Percentiles rank a stretch among this genome's conserved stretches.
Conservation (phyloP, 2,113 vertebrate genomes). For the Brachyistius frenatus region DNA sequence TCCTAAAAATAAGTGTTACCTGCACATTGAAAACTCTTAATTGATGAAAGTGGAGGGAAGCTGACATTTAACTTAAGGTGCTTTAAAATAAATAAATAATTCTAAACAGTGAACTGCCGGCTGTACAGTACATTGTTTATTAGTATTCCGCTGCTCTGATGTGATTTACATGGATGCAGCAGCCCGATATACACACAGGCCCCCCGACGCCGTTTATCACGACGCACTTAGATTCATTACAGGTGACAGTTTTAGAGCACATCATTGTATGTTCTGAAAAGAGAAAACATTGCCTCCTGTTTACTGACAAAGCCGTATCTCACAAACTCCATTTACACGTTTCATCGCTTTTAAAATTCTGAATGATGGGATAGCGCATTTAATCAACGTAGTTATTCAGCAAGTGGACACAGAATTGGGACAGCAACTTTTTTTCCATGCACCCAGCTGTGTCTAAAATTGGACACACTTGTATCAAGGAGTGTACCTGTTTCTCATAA, state of each 20-base stretch:
- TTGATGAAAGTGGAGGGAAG: conserved; percentile 8
- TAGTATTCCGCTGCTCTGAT: conserved; percentile 42
- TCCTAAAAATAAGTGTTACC: conserved; percentile 8
- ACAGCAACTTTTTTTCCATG: conserved; percentile 6
- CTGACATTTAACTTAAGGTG: conserved; percentile 20
- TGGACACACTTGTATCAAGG: conserved; percentile 26
- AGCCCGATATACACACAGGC: conserved; percentile 51
- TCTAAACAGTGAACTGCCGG: conserved; percentile 29
- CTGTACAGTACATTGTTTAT: conserved; percentile 50
- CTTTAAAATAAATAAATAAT: conserved; percentile 40
- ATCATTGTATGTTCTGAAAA: conserved; percentile 57
- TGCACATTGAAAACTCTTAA: conserved; percentile 15
- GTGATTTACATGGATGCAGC: conserved; percentile 70
- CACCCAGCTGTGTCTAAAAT: conserved; percentile 36
- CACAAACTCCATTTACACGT: conserved; percentile 48
- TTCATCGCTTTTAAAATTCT: conserved; percentile 42
- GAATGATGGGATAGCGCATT: conserved; percentile 37
- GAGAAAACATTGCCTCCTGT: conserved; percentile 56
- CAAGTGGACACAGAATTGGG: background rate
- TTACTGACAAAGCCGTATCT: conserved; percentile 51
- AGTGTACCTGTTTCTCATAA: conserved; percentile 31
- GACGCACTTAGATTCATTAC: conserved; percentile 69
- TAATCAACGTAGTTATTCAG: conserved; percentile 28
- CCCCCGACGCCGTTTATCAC: conserved; percentile 60
- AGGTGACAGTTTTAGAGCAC: conserved; percentile 77